Conservation (phyloP, 2,888 invertebrate species). For the Polydrusus tereticollis region DNA sequence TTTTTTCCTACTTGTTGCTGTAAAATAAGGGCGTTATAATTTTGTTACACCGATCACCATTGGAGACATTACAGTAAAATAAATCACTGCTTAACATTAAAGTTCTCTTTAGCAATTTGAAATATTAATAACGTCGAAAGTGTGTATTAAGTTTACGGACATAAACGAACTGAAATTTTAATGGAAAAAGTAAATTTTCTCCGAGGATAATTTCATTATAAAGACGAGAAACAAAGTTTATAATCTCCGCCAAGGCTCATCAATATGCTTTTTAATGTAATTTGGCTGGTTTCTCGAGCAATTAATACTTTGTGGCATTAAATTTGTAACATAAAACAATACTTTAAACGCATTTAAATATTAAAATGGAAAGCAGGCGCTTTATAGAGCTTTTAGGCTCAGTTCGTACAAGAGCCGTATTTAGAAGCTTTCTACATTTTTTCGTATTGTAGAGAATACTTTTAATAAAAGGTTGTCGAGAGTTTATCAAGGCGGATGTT, state of each 20-base stretch:
- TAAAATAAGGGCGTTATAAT: no score
- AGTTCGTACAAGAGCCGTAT: slow-evolving; percentile 8
- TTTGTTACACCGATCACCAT: not conserved
- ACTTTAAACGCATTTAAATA: slow-evolving; percentile 63
- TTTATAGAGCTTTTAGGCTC: slow-evolving; percentile 12
- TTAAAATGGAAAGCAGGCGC: slow-evolving; percentile 58
- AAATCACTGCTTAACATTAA: slow-evolving; percentile 33
- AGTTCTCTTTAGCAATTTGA: slow-evolving; percentile 30
- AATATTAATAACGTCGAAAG: slow-evolving; percentile 48
- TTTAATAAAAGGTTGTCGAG: not conserved
- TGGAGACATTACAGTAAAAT: slow-evolving; percentile 14
- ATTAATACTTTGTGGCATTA: slow-evolving; percentile 60
- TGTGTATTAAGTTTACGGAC: slow-evolving; percentile 47
- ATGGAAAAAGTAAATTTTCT: slow-evolving; percentile 51
- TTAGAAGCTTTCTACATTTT: not conserved
- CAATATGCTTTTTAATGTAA: slow-evolving; percentile 57
- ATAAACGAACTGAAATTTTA: slow-evolving; percentile 49
- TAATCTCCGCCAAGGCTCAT: slow-evolving; percentile 55
- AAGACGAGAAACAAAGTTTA: slow-evolving; percentile 54
- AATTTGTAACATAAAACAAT: slow-evolving; percentile 63
- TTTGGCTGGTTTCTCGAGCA: slow-evolving; percentile 55
- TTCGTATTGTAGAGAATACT: not conserved
- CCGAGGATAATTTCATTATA: slow-evolving; percentile 50
- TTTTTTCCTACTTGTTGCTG: no score
- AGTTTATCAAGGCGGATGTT: no score